Evolutionary conservation across 2,113 vertebrate genomes (phyloP).

Genomic region (Lampris incognitus): DNA sequence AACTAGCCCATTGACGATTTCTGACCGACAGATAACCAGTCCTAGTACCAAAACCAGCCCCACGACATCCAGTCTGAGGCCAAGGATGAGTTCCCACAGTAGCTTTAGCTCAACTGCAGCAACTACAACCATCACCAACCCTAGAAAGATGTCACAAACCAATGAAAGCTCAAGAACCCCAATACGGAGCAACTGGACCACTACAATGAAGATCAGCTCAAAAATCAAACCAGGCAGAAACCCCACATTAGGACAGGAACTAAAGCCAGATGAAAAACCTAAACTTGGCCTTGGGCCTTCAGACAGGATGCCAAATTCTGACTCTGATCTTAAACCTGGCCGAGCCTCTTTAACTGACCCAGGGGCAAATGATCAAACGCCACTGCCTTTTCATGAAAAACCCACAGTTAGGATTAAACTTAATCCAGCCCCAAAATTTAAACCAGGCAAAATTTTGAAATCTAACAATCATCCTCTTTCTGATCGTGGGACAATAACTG

Average conservation of each 20-base stretch:
- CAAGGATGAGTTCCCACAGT: constrained; percentile 1
- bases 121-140: constrained; percentile 22
- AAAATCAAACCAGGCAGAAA: constrained; percentile 21
- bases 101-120: constrained; percentile 10
- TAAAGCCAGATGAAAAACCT: constrained; percentile 25
- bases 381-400: constrained; percentile 33
- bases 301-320: constrained; percentile 31
- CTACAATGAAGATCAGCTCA: constrained; percentile 47
- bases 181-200: constrained; percentile 7
- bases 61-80: constrained; percentile 9
- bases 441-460: constrained; percentile 28
- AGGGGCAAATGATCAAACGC: constrained; percentile 47
- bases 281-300: constrained; percentile 39
- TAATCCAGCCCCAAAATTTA: constrained; percentile 33
- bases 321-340: constrained; percentile 46
- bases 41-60: neutral
- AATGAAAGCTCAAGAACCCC: constrained; percentile 10
- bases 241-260: constrained; percentile 17
- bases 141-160: constrained; percentile 14
- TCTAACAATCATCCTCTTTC: constrained; percentile 13
- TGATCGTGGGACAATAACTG: constrained; percentile 19
- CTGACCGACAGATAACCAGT: constrained; percentile 9
- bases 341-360: constrained; percentile 19
- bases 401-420: constrained; percentile 16
- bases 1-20: constrained; percentile 22